These are phyloP conservation scores for Ceratoteleas bidentatus DNA, from an alignment of 1,140 invertebrate species.

Conservation along the genomic window DNA sequence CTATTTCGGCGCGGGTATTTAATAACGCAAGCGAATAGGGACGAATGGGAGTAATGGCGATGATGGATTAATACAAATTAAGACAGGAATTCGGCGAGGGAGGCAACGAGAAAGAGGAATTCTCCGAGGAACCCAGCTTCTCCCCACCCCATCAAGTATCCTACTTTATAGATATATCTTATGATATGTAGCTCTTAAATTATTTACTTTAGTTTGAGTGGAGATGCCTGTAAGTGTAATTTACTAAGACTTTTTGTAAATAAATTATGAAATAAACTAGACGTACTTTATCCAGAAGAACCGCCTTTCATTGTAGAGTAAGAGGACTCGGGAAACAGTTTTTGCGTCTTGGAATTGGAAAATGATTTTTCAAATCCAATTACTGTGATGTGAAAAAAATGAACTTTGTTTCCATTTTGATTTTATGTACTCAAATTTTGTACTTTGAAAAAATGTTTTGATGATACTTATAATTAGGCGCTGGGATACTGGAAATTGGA, in stretches of 20 bases:
- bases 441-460: background rate
- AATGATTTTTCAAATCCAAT: no score
- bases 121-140: conserved; percentile 77
- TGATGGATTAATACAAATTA: conserved; percentile 28
- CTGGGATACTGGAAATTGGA: no score
- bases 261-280: conserved; percentile 82
- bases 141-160: conserved; percentile 79
- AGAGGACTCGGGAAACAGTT: no score
- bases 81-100: conserved; percentile 34
- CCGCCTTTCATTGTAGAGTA: background rate
- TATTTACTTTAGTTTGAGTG: conserved; percentile 82
- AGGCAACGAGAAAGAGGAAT: conserved; percentile 27
- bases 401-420: conserved; percentile 7
- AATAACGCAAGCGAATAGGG: no score
- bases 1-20: no score
- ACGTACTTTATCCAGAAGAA: conserved; percentile 79
- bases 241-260: conserved; percentile 82
- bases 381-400: no score
- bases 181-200: conserved; percentile 81
- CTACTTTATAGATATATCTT: conserved; percentile 81
- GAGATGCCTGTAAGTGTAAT: conserved; percentile 82
- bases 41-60: background rate
- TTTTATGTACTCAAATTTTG: no score
- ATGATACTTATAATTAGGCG: no score
- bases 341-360: no score